Evolutionary conservation across 1,140 invertebrate genomes (phyloP).

Genomic region (Coptotermes formosanus): DNA sequence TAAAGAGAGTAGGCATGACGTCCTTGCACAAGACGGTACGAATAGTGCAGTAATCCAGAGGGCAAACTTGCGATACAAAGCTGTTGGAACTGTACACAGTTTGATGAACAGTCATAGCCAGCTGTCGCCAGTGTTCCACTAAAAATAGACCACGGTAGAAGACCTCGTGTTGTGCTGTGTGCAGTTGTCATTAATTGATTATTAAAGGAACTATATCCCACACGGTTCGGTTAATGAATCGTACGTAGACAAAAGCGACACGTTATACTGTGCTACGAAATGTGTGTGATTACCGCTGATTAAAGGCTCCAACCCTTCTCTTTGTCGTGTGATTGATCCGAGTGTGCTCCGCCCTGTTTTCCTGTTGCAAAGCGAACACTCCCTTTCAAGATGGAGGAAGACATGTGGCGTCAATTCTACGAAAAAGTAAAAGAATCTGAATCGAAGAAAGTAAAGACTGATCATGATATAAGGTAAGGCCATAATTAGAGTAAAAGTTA

Average conservation of each 20-base stretch:
- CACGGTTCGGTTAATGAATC: no score
- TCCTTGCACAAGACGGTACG: not conserved
- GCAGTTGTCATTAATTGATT: not conserved
- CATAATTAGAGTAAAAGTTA: no score
- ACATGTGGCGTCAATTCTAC: constrained; percentile 70
- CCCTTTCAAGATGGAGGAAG: constrained; percentile 54
- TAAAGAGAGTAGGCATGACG: not conserved
- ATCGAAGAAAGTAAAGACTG: constrained; percentile 41
- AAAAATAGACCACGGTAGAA: not conserved
- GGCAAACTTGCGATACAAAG: not conserved
- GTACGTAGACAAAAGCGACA: no score
- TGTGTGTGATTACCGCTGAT: no score
- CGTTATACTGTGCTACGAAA: no score
- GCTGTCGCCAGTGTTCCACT: not conserved
- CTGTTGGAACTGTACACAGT: not conserved
- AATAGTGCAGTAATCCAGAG: not conserved
- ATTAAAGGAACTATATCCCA: no score
- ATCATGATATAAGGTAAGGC: not conserved
- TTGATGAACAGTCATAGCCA: not conserved
- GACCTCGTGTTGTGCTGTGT: not conserved
- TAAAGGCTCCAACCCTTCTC: no score
- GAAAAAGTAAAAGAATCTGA: constrained; percentile 56
- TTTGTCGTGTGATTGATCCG: not conserved
- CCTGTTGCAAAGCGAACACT: not conserved
- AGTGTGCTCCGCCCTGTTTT: not conserved